Evolutionary conservation across 1,140 invertebrate genomes (phyloP).

Genomic region (Drosophila repleta): DNA sequence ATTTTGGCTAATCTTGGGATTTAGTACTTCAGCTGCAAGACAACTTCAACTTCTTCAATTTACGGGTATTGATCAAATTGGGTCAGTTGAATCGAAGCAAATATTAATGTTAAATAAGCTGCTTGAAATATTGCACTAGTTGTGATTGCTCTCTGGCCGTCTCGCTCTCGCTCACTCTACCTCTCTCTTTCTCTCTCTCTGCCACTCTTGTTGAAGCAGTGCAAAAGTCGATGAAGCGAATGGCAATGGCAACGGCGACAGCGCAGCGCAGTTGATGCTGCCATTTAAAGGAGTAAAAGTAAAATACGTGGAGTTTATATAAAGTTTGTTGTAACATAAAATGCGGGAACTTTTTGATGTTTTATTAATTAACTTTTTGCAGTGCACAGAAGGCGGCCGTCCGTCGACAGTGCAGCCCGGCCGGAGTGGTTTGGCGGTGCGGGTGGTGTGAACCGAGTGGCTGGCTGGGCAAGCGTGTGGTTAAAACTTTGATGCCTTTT

Average conservation of each 20-base stretch:
- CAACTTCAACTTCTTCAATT: not conserved
- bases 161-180: not conserved
- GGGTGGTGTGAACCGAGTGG: not conserved
- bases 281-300: slow-evolving; percentile 74
- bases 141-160: not conserved
- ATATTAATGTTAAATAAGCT: slow-evolving; percentile 34
- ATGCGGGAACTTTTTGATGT: slow-evolving; percentile 79
- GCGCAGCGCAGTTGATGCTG: slow-evolving; percentile 23
- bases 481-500: slow-evolving; percentile 79
- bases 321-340: slow-evolving; percentile 79
- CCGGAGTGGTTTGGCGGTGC: not conserved
- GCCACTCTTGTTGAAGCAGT: not conserved
- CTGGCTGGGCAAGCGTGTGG: slow-evolving; percentile 56
- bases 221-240: slow-evolving; percentile 24
- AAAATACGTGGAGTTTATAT: slow-evolving; percentile 80
- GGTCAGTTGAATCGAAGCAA: not conserved
- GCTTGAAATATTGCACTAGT: slow-evolving; percentile 22
- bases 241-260: not conserved
- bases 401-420: not conserved
- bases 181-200: too few species aligned
- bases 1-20: too few species aligned
- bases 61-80: not conserved
- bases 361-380: slow-evolving; percentile 83
- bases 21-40: too few species aligned
- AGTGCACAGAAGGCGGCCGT: slow-evolving; percentile 40